Evolutionary conservation across 2,888 invertebrate species (phyloP).

Genomic region (Psylliodes chrysocephalus): DNA sequence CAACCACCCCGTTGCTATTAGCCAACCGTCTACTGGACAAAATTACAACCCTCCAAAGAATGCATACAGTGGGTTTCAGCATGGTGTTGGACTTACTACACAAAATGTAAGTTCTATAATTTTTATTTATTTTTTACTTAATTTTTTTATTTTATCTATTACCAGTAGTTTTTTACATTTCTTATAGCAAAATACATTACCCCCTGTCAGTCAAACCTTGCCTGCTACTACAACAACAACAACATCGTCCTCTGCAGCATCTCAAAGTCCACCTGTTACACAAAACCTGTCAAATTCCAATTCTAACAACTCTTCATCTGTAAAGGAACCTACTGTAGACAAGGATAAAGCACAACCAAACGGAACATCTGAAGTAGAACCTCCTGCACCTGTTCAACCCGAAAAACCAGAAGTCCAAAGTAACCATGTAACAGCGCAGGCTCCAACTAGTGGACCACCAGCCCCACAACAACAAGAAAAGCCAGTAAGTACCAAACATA

Average conservation of each 20-base stretch:
- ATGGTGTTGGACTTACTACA: slow-evolving; percentile 53
- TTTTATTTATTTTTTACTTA: neutral
- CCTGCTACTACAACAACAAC: slow-evolving; percentile 43
- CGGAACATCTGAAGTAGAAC: slow-evolving; percentile 55
- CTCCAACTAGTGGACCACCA: slow-evolving; percentile 23
- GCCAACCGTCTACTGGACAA: slow-evolving; percentile 48
- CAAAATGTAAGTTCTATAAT: slow-evolving; percentile 50
- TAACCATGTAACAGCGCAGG: slow-evolving; percentile 53
- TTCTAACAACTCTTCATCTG: slow-evolving; percentile 5
- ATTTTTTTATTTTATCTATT: neutral
- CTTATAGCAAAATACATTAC: slow-evolving; percentile 50
- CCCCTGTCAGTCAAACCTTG: slow-evolving; percentile 55
- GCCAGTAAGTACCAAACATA: slow-evolving; percentile 20
- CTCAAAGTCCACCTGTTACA: slow-evolving; percentile 4
- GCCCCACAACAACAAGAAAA: slow-evolving; percentile 33
- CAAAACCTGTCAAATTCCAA: slow-evolving; percentile 16
- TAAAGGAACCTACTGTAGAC: slow-evolving; percentile 18
- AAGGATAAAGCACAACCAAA: slow-evolving; percentile 58
- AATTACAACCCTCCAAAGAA: slow-evolving; percentile 54
- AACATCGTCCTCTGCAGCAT: neutral
- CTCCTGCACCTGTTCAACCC: slow-evolving; percentile 33
- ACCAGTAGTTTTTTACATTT: slow-evolving; percentile 21
- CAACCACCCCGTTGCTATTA: slow-evolving; percentile 57
- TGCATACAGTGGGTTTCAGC: slow-evolving; percentile 53
- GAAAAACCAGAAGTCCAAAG: slow-evolving; percentile 44